Evolutionary conservation across 2,888 invertebrate genomes (phyloP).

Genomic region (Elgonia sp.): DNA sequence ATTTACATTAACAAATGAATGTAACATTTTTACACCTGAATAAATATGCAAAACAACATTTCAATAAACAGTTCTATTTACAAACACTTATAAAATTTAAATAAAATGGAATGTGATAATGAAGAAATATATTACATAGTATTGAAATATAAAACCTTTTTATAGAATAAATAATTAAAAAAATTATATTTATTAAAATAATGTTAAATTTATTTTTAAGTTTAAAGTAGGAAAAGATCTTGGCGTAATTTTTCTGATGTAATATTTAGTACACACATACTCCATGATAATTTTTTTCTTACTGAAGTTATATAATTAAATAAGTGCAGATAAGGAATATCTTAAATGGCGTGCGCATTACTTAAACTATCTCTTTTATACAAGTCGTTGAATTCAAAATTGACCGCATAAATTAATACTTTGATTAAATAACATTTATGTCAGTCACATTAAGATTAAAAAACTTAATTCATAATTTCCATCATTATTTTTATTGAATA

Average conservation of each 20-base stretch:
- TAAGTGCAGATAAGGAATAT: constrained; percentile 9
- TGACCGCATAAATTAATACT: not conserved
- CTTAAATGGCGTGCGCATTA: not conserved
- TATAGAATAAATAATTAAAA: too few relatives aligned
- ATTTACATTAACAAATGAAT: too few relatives aligned
- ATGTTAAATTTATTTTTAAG: too few relatives aligned
- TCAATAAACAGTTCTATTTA: too few relatives aligned
- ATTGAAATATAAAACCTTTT: too few relatives aligned
- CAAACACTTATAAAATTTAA: too few relatives aligned
- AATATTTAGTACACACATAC: not conserved
- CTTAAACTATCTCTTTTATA: not conserved
- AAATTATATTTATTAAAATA: too few relatives aligned
- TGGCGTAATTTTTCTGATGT: not conserved
- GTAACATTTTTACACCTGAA: too few relatives aligned
- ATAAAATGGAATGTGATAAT: too few relatives aligned
- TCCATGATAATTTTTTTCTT: not conserved
- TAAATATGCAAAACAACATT: too few relatives aligned
- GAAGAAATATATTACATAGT: too few relatives aligned
- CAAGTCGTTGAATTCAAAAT: not conserved
- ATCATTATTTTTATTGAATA: not conserved
- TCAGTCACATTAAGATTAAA: not conserved
- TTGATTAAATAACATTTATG: constrained; percentile 6
- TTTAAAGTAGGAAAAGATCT: not conserved
- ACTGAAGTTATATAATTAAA: constrained; percentile 12
- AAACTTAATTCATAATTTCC: not conserved